Evolutionary conservation across 2,113 vertebrate genomes (phyloP), one percentile per base, ranked within the genome.

Genomic region (Hydrolagus affinis): DNA sequence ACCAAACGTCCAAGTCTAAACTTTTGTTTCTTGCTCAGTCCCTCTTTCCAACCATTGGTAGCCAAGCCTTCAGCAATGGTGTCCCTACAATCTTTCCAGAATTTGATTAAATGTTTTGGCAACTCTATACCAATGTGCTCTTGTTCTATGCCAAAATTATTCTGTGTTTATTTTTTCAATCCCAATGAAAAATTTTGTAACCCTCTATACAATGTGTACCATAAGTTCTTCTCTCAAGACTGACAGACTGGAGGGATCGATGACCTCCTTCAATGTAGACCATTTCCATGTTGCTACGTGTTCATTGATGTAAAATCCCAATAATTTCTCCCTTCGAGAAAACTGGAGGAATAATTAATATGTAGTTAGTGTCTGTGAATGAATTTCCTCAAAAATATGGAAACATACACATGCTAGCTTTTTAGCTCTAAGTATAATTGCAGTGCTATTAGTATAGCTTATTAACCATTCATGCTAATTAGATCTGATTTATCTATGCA

Each of bases 381-480:
- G 60, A 83, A 19, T 66, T 64, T 83, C 25, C 57, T 64, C 30
- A 62, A 83, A 64, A 66, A 66, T 83, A 64, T 28, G 44, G 30
- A 83, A 62, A 72, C 4, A 21, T 10, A 30, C 11, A 30, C 62
- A 59, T 64, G 72, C 72, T 44, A 3, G 59, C 25, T 1, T 83
- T 60, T 62, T 64, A 59, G 62, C 60, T 83, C 60, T 30, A 23
- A 30, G 12, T 64, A n/a, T 83, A 25, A 83, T 83, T 32, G 64
- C 30, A 19, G 25, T 28, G 15, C 60, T 17, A 19, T 83, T 56
- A 75, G 73, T 28, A 32, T 75, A 56, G 56, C 30, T 75, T 66
- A 32, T 83, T 64, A 30, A 83, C 66, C 25, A 66, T 1, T 83
- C 59, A 83, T 64, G 19, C 60, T 66, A 66, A 83, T 83, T 83